These are phyloP conservation scores for Parauchenoglanis ngamensis DNA, from an alignment of 2,797 vertebrate genomes.

Conservation along the genomic window DNA sequence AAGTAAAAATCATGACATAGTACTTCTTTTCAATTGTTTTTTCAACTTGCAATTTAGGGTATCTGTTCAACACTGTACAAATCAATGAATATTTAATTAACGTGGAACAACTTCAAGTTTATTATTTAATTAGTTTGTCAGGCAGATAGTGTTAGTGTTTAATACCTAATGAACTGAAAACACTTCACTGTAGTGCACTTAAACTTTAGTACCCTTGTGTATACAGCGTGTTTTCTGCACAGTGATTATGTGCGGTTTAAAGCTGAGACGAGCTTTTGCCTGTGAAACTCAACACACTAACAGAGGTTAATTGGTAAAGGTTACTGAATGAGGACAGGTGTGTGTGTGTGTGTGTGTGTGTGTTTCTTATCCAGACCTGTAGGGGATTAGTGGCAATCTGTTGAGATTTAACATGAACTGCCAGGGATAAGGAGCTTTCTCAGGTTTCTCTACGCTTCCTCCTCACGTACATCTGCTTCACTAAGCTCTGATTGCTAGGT, in stretches of 20 bases:
- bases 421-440: constrained; percentile 49
- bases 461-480: not conserved
- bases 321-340: constrained; percentile 72
- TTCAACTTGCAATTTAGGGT: not conserved
- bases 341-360: constrained; percentile 53
- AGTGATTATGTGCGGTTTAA: constrained; percentile 46
- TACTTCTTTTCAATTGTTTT: not conserved
- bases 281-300: constrained; percentile 69
- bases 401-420: constrained; percentile 56
- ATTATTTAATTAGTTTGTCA: not conserved
- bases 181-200: constrained; percentile 8
- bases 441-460: constrained; percentile 62
- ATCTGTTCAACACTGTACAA: not conserved
- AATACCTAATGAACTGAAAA: constrained; percentile 17
- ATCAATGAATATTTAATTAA: constrained; percentile 1
- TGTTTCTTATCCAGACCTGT: constrained; percentile 61
- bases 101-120: not conserved
- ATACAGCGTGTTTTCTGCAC: not conserved
- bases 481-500: not conserved
- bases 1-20: not conserved
- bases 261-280: constrained; percentile 20
- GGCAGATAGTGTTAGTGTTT: not conserved
- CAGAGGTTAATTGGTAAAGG: constrained; percentile 74
- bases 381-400: constrained; percentile 58
- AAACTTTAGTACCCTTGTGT: constrained; percentile 41